Percentiles rank a stretch among this genome's conserved stretches.
These are phyloP conservation scores for Brachyhypopomus occidentalis DNA, from an alignment of 2,113 vertebrate species.

Conservation along the genomic window DNA sequence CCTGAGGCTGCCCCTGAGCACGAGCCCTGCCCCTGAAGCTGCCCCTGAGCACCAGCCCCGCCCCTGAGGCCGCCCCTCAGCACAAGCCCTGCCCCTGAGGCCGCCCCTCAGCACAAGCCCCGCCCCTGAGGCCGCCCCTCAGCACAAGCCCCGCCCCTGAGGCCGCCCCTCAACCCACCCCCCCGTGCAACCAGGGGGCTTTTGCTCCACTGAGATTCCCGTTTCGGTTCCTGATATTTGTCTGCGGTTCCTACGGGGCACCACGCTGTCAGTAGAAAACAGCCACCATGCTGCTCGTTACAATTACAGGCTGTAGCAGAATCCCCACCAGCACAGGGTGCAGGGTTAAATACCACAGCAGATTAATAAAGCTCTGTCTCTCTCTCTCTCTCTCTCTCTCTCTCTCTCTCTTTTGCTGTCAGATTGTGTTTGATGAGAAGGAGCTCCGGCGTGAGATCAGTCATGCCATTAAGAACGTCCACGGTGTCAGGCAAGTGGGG, in stretches of 20 bases:
- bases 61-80: too few relatives aligned
- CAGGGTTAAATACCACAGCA: not conserved
- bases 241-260: not conserved
- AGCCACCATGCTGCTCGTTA: not conserved
- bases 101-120: too few relatives aligned
- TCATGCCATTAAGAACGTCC: conserved; percentile 98
- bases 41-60: not conserved
- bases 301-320: not conserved
- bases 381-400: not conserved
- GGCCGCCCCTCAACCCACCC: too few relatives aligned
- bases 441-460: conserved; percentile 93
- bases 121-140: too few relatives aligned
- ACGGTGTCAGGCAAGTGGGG: conserved; percentile 92
- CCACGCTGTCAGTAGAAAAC: not conserved
- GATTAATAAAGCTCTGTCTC: not conserved
- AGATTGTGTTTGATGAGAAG: conserved; percentile 98
- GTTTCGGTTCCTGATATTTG: not conserved
- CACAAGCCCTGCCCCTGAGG: too few relatives aligned
- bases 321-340: not conserved
- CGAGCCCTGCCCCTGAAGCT: too few relatives aligned
- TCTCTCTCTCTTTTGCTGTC: conserved; percentile 27
- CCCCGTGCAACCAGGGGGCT: not conserved
- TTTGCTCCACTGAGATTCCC: not conserved
- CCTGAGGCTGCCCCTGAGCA: too few relatives aligned
- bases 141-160: too few relatives aligned